Base-by-base conservation (phyloP, 2,888 invertebrate genomes). In the Oscheius sp. region DNA sequence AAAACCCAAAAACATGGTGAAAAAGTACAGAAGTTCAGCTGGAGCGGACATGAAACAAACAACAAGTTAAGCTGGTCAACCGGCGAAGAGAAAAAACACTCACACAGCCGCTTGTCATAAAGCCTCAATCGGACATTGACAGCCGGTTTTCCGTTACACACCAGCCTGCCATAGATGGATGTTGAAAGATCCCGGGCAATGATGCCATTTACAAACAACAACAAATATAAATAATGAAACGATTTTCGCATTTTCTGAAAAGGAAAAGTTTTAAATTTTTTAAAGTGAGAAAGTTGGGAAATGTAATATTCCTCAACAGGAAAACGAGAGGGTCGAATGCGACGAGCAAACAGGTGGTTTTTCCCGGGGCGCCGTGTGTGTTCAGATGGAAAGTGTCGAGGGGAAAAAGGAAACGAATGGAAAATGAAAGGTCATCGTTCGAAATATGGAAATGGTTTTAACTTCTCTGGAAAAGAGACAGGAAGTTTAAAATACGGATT, bases 41-140 rank as follows among this genome's bases (percentile, higher is more conserved):
- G 9, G 35, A 9, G 35, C 35, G 9, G 35, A 9, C 35, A 35
- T 3, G 35, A 35, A 35, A 3, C 3, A 9, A 35, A 35, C 35
- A 35, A 35, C 35, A 35, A 35, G 35, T 35, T 35, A 35, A 9
- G 35, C 35, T 35, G 35, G 35, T 35, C 9, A 35, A 35, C 5
- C 35, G 35, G 35, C 6, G 49, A 49, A 35, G n/a, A 49, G 18
- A 18, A 3, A 49, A 49, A 49, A 49, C 21, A 66, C 66, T 52
- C 21, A 66, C 66, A 52, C 27, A 66, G 13, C 18, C 35, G 18
- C 66, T 66, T 66, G 52, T 66, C 66, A 21, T 66, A 52, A 6
- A 66, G 29, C 52, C 52, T n/a, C 27, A 66, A 35, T 27, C 52
- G 27, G 25, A 66, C 66, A 66, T 66, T 49, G 27, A 27, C 49